These are phyloP conservation scores for Rhinoderma darwinii DNA, from an alignment of 2,113 vertebrate genomes.

Conservation along the genomic window DNA sequence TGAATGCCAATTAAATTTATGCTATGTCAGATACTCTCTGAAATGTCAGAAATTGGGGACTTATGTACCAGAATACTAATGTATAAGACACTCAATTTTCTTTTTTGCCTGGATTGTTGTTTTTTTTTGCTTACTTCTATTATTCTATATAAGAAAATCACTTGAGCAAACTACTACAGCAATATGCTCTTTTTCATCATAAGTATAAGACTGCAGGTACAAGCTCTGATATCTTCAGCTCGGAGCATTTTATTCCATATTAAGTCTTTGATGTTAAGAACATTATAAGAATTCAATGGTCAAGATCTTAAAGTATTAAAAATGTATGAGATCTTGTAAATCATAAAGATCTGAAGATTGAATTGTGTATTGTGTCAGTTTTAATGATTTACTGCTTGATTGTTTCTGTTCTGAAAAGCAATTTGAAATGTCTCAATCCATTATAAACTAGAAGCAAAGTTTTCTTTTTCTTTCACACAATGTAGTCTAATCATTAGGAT, in stretches of 20 bases:
- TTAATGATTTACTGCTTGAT: conserved; percentile 17
- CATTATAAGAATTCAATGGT: neutral
- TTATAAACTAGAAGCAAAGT: neutral
- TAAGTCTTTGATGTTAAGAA: neutral
- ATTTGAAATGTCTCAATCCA: conserved; percentile 6
- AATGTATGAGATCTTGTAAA: neutral
- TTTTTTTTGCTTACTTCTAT: neutral
- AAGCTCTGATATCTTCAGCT: neutral
- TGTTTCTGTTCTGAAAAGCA: neutral
- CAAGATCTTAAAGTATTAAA: neutral
- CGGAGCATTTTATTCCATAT: neutral
- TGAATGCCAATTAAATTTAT: too few species aligned
- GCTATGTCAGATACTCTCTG: too few species aligned
- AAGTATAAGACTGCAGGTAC: neutral
- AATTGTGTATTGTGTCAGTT: neutral
- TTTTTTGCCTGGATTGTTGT: neutral
- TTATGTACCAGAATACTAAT: neutral
- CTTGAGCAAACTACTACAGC: neutral
- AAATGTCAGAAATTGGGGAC: neutral
- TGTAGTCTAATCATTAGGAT: neutral
- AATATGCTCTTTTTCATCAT: neutral
- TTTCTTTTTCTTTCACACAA: neutral
- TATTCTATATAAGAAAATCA: neutral
- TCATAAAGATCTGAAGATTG: neutral
- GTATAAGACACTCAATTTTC: neutral